phyloP scores from a whole-genome alignment of 2,797 vertebrate species.

The Phataginus tetradactyla region DNA sequence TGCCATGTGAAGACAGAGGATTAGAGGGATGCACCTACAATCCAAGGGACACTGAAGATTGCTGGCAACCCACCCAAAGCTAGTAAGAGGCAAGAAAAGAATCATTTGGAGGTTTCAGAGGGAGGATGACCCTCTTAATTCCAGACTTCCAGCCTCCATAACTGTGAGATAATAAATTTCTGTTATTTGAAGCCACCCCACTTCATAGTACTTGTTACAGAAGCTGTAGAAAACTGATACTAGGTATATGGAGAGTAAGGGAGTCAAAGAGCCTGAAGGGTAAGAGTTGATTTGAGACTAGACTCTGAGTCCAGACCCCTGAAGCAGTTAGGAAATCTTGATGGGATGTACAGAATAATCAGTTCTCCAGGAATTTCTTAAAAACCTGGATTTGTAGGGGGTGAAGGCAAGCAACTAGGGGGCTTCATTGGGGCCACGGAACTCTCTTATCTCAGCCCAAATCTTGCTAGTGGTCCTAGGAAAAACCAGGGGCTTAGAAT shows the following conservation, averaged over 20 bases:
- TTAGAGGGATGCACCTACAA: background rate
- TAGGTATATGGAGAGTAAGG: background rate
- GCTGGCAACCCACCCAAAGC: background rate
- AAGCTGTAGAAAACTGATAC: background rate
- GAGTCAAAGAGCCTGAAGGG: background rate
- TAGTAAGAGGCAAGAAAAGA: background rate
- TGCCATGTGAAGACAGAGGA: background rate
- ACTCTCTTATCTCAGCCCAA: slow-evolving; percentile 23
- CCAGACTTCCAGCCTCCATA: background rate
- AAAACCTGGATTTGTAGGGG: background rate
- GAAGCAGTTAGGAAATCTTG: background rate
- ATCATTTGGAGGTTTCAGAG: background rate
- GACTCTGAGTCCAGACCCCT: background rate
- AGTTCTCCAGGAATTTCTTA: background rate
- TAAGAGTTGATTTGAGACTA: background rate
- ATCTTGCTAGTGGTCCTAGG: background rate
- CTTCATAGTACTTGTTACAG: background rate
- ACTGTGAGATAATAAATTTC: background rate
- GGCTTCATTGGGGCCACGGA: background rate
- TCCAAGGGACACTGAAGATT: background rate
- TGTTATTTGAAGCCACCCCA: background rate
- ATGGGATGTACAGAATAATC: background rate
- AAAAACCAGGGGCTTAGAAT: background rate
- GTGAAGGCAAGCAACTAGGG: background rate
- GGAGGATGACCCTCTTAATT: background rate